Conservation (phyloP, 2,113 vertebrate genomes). For the Gobio gobio region DNA sequence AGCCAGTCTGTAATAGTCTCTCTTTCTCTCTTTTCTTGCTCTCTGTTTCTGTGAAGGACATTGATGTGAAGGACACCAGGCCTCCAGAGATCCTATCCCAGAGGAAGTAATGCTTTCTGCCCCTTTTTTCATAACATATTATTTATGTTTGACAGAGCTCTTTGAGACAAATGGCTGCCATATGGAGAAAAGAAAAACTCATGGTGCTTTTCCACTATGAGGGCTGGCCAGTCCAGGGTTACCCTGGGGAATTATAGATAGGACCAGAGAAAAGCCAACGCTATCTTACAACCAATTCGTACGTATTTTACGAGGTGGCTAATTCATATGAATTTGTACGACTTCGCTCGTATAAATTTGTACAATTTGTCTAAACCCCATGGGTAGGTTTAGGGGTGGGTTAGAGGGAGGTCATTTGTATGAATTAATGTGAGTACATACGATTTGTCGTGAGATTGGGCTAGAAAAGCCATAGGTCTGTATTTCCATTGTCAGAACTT, state of each 20-base stretch:
- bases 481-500: not conserved
- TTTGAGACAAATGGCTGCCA: slow-evolving; percentile 83
- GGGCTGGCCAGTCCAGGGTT: not conserved
- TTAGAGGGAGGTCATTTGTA: no score
- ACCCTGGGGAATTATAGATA: slow-evolving; percentile 42
- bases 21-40: slow-evolving; percentile 44
- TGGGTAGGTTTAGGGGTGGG: no score
- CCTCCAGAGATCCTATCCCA: slow-evolving; percentile 75
- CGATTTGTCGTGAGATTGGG: no score
- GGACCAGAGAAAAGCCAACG: slow-evolving; percentile 11
- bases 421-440: no score
- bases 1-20: slow-evolving; percentile 45
- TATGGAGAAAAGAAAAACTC: slow-evolving; percentile 73
- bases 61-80: slow-evolving; percentile 74
- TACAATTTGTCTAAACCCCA: no score
- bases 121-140: slow-evolving; percentile 79
- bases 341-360: no score
- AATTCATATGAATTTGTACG: no score
- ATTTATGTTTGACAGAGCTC: slow-evolving; percentile 83
- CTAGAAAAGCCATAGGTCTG: not conserved
- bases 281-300: no score
- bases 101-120: slow-evolving; percentile 69
- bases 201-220: slow-evolving; percentile 44
- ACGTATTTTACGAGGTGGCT: no score
- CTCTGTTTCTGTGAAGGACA: slow-evolving; percentile 38